Evolutionary conservation across 2,888 invertebrate species (phyloP), one percentile per base, ranked within the genome.

Genomic region (Neuroscelio doddi): DNA sequence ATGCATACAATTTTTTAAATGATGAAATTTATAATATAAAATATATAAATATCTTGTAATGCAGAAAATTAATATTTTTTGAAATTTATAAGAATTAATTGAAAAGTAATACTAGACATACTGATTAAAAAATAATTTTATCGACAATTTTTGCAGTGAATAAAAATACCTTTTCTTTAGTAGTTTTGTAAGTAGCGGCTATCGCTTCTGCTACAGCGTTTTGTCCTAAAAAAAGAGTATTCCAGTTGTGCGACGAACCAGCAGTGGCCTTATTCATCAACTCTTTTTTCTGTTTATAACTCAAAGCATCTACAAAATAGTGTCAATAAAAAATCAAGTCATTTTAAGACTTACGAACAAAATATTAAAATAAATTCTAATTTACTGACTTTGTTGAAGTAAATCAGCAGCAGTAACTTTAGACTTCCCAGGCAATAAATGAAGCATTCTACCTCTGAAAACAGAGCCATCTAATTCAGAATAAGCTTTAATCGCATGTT

Each of bases 141-240:
- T 1, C 14, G 29, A 29, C 1, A 29, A 45, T 29, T 3, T 29
- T 3, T 41, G 9, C 1, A 44, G 15, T 9, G 10, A 9, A 34
- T 7, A 38, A 34, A 55, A 69, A 55, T 56, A 96, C 89, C 68
- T 92, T 90, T 78, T 94, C 92, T 85, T 98, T 99, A 0, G 92
- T 90, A 0, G 93, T 93, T 62, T 91, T 90, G 76, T 95, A 95
- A 69, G 91, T 91, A 47, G 91, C 88, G 0, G 97, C 94, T 73
- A 98, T 90, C 0, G 95, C 91, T 77, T 97, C 95, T 0, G 96
- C 97, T 0, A 99, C 93, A 1, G 97, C 96, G 85, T 97, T 95
- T 9, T 92, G 89, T 0, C 97, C 97, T 69, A 99, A 86, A 81
- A 99, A 99, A 42, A 99, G 84, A 0, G 95, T 90, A 85, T 99